A percentile compares a stretch with the other conserved stretches of the same genome.
phyloP scores from a whole-genome alignment of 2,888 invertebrate genomes.

The Trachelus iudaicus region DNA sequence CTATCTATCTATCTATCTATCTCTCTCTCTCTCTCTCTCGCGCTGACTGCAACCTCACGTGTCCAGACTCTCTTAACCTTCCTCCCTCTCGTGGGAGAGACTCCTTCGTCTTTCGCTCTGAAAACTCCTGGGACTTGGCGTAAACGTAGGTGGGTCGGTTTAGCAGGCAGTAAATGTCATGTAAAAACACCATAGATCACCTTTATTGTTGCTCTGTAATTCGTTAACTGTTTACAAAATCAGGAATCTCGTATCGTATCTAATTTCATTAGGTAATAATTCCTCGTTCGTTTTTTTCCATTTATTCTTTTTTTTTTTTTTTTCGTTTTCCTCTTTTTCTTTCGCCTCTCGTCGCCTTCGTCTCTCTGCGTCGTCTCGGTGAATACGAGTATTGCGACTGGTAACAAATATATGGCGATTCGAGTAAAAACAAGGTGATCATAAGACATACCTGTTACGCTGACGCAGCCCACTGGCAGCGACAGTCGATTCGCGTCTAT shows the following conservation, averaged over 20 bases:
- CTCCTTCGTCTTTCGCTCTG: neutral
- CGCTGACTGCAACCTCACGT: neutral
- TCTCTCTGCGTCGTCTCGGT: neutral
- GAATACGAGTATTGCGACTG: neutral
- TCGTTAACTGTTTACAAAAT: constrained; percentile 52
- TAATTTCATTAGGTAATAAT: neutral
- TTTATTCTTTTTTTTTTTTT: neutral
- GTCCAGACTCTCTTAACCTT: neutral
- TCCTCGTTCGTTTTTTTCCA: neutral
- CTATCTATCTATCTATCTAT: too few species aligned
- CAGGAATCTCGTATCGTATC: constrained; percentile 44
- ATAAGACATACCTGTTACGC: neutral
- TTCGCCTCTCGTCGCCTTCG: neutral
- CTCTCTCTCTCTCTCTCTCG: too few species aligned
- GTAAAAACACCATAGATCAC: constrained; percentile 33
- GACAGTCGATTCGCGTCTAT: neutral
- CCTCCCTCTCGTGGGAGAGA: neutral
- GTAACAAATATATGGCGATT: neutral
- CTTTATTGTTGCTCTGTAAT: constrained; percentile 46
- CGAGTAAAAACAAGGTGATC: neutral
- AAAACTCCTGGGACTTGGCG: neutral
- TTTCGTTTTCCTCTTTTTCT: neutral
- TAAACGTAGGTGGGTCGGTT: neutral
- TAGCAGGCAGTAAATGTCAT: neutral
- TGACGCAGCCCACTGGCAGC: neutral